Evolutionary conservation across 2,797 vertebrate species (phyloP).

Genomic region (Gouania willdenowi): DNA sequence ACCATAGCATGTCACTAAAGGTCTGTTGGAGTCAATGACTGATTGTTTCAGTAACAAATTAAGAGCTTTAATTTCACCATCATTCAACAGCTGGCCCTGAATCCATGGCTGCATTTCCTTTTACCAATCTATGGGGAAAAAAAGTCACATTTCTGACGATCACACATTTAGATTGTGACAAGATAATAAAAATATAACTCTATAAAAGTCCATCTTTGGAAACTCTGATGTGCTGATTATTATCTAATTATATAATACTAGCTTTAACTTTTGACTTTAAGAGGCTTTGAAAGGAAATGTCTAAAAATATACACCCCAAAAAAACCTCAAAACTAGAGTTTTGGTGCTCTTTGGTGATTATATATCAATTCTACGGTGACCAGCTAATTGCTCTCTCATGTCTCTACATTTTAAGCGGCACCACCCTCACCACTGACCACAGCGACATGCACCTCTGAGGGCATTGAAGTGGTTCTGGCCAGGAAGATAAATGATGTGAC

Average conservation of each 20-base stretch:
- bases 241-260: no score
- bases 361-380: neutral
- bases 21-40: no score
- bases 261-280: no score
- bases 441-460: slow-evolving; percentile 22
- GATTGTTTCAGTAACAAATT: no score
- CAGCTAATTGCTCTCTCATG: slow-evolving; percentile 5
- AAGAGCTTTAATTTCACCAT: no score
- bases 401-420: slow-evolving; percentile 6
- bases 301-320: neutral
- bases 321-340: neutral
- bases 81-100: no score
- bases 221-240: neutral
- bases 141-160: no score
- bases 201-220: slow-evolving; percentile 32
- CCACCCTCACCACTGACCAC: slow-evolving; percentile 29
- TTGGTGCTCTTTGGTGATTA: slow-evolving; percentile 5
- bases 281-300: neutral
- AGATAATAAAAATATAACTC: no score
- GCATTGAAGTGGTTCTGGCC: slow-evolving; percentile 46
- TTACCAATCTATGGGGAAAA: no score
- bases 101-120: no score
- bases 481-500: slow-evolving; percentile 60
- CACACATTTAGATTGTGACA: no score
- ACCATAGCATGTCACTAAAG: no score